Evolutionary conservation across 2,797 vertebrate genomes (phyloP), one percentile per base, ranked within the genome.

Genomic region (Sebastes itinus): DNA sequence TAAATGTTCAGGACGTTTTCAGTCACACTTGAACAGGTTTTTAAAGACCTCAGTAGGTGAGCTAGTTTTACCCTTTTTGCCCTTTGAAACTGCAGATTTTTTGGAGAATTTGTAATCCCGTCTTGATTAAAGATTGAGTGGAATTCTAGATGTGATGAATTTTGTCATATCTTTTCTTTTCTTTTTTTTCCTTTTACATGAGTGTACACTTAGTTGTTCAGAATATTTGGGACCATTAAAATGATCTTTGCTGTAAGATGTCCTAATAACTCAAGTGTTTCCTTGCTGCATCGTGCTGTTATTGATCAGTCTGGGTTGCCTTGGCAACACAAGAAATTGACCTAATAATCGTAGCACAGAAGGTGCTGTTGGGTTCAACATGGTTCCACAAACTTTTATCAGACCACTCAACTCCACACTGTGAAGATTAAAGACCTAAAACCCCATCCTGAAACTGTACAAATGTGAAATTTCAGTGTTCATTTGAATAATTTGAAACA

Each of bases 141-240:
- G 97, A 99, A 99, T 99, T 99, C 96, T 99, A 97, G 97, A 97
- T 98, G 97, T 99, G 97, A 97, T 98, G 96, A 87, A 96, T 96
- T 96, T 97, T 96, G 97, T 98, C 97, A 97, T 98, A 97, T 97
- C 97, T 97, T 95, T 85, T 96, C 94, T 81, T 93, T 93, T 93
- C 94, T 95, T 87, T 95, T 95, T 87, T 94, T 91, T 90, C 91
- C 90, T 95, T 96, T 96, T 95, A 96, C 96, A 96, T 96, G 96
- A 97, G 97, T 98, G 97, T 98, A 97, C 97, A 97, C 96, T 97
- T 98, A 97, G 97, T 97, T 98, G 97, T 98, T 97, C 95, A 95
- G 96, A 98, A 97, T 97, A 97, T 97, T 98, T 99, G 98, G 98
- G 98, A 99, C 98, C 98, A 99, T 99, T 99, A 98, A 99, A 97